Conservation (phyloP, 2,797 vertebrate genomes). For the Pseudotriccus pelzelni region DNA sequence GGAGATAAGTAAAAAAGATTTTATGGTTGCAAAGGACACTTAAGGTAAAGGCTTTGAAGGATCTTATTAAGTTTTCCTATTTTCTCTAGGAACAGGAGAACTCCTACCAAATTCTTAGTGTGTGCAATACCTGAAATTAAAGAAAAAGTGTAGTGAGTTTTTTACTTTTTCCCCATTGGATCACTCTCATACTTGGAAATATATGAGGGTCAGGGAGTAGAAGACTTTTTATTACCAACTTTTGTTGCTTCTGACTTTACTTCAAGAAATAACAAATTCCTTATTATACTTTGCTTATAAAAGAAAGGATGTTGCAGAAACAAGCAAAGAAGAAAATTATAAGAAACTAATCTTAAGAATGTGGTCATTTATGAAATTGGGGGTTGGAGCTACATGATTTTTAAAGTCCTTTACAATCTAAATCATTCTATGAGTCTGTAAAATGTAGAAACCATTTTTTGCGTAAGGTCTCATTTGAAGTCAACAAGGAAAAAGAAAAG, state of each 20-base stretch:
- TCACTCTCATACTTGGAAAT: background rate
- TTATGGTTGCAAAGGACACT: background rate
- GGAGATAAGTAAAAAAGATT: background rate
- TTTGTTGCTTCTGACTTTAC: background rate
- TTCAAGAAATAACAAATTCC: background rate
- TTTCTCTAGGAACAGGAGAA: background rate
- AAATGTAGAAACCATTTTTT: background rate
- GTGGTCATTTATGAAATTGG: background rate
- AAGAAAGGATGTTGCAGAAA: background rate
- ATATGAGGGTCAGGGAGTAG: background rate
- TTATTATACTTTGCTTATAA: background rate
- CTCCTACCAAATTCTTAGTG: background rate
- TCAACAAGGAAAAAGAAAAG: background rate
- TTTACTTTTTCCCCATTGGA: background rate
- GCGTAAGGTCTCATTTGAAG: background rate
- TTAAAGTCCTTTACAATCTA: background rate
- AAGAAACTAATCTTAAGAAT: background rate
- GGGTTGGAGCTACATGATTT: background rate
- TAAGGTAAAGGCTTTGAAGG: background rate
- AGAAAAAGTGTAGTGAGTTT: background rate
- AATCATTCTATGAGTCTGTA: background rate
- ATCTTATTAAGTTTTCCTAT: background rate
- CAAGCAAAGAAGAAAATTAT: background rate
- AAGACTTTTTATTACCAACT: background rate
- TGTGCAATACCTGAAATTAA: background rate